A percentile compares a stretch with the other conserved stretches of the same genome.
Evolutionary conservation across 2,888 invertebrate genomes (phyloP).

Genomic region (Empis stercorea): DNA sequence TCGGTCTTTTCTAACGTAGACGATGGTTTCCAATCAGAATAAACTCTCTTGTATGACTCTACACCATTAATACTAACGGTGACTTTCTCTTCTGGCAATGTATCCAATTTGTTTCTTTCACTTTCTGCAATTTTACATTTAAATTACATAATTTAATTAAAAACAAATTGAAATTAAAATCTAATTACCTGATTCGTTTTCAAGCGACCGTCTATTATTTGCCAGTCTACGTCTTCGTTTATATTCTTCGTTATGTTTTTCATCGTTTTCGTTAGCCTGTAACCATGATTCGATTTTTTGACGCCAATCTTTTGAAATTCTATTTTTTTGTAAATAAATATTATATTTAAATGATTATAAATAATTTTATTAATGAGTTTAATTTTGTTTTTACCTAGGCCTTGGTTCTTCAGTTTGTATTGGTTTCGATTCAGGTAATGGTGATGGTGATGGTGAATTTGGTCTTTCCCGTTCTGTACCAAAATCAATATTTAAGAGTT

Average conservation of each 20-base stretch:
- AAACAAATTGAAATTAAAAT: background rate
- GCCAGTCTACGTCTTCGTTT: conserved; percentile 53
- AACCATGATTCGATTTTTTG: conserved; percentile 88
- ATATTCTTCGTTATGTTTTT: conserved; percentile 56
- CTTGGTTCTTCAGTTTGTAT: conserved; percentile 37
- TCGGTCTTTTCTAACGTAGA: conserved; percentile 66
- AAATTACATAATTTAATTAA: background rate
- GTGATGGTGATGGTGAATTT: conserved; percentile 51
- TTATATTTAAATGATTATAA: too few species aligned
- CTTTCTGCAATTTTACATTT: conserved; percentile 46
- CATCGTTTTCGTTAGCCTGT: conserved; percentile 72
- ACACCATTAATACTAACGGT: conserved; percentile 18
- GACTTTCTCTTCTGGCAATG: conserved; percentile 56
- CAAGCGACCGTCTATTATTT: conserved; percentile 63
- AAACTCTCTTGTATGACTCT: conserved; percentile 47
- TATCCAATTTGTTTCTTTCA: conserved; percentile 61
- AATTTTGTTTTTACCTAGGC: conserved; percentile 37
- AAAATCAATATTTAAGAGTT: conserved; percentile 59
- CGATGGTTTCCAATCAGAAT: conserved; percentile 70
- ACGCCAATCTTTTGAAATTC: conserved; percentile 61
- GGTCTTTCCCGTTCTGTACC: conserved; percentile 59
- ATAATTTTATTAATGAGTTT: background rate
- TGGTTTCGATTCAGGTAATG: conserved; percentile 42
- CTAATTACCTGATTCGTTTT: conserved; percentile 64
- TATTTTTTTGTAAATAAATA: conserved; percentile 7